Percentiles rank a stretch among this genome's conserved stretches.
Evolutionary conservation across 2,888 invertebrate species (phyloP).

Genomic region (Chirona hameri): DNA sequence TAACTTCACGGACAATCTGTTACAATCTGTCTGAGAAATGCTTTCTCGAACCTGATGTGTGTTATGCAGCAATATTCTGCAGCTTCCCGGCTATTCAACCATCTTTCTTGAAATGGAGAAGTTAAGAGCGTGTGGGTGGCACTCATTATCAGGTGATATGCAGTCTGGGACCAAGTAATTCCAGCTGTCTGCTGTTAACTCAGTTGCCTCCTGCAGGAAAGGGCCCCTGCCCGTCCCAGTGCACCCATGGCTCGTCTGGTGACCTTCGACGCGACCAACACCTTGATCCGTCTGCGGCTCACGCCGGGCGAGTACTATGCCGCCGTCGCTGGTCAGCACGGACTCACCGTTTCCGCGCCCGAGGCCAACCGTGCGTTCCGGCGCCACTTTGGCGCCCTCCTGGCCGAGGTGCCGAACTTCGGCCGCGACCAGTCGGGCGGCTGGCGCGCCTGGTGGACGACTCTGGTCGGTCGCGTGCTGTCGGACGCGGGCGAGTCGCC

Average conservation of each 20-base stretch:
- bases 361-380: not conserved
- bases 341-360: not conserved
- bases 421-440: not conserved
- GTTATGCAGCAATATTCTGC: too few species aligned
- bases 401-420: not conserved
- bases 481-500: not conserved
- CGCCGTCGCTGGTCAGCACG: not conserved
- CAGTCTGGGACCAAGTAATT: too few species aligned
- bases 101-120: too few species aligned
- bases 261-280: conserved; percentile 5
- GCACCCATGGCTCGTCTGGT: not conserved
- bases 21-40: too few species aligned
- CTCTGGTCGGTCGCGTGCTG: not conserved
- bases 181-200: too few species aligned
- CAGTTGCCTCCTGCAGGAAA: too few species aligned
- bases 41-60: too few species aligned
- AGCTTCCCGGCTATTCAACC: too few species aligned
- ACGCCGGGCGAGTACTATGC: not conserved
- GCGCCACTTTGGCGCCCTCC: not conserved
- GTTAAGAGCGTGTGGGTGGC: too few species aligned
- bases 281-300: not conserved
- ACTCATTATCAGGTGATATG: too few species aligned
- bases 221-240: too few species aligned
- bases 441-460: not conserved
- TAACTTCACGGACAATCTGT: too few species aligned